phyloP scores from a whole-genome alignment of 2,888 invertebrate genomes.

The Cylindroiulus punctatus region DNA sequence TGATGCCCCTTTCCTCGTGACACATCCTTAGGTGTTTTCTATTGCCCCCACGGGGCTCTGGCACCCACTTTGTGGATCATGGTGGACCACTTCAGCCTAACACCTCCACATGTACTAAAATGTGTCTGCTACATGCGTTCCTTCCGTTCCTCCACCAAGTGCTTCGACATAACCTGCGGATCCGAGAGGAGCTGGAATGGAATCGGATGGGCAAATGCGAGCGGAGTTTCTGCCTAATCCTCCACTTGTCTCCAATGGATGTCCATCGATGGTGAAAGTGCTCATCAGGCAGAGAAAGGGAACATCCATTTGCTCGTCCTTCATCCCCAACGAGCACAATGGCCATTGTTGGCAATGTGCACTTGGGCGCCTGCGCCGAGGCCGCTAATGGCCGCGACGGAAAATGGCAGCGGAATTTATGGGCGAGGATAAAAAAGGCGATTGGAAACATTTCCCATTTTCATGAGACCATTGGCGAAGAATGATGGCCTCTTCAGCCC shows the following conservation, averaged over 20 bases:
- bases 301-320: constrained; percentile 11
- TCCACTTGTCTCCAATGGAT: constrained; percentile 18
- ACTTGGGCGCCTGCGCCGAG: not conserved
- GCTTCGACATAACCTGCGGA: too few species aligned
- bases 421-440: constrained; percentile 27
- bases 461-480: constrained; percentile 27
- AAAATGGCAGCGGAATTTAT: constrained; percentile 27
- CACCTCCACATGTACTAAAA: too few species aligned
- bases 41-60: too few species aligned
- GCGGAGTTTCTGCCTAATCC: not conserved
- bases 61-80: too few species aligned
- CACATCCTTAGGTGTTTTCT: too few species aligned
- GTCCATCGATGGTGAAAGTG: not conserved
- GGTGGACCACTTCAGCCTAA: too few species aligned
- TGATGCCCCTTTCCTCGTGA: too few species aligned
- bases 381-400: constrained; percentile 32
- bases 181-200: too few species aligned
- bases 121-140: too few species aligned
- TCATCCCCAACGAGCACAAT: constrained; percentile 12
- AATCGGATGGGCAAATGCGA: constrained; percentile 8
- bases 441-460: constrained; percentile 32
- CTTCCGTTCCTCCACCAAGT: too few species aligned
- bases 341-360: not conserved
- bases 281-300: not conserved
- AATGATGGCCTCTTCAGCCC: constrained; percentile 32